Percentiles rank a stretch among this genome's conserved stretches.
Conservation (phyloP, 2,113 vertebrate species). For the Casuarius casuarius region DNA sequence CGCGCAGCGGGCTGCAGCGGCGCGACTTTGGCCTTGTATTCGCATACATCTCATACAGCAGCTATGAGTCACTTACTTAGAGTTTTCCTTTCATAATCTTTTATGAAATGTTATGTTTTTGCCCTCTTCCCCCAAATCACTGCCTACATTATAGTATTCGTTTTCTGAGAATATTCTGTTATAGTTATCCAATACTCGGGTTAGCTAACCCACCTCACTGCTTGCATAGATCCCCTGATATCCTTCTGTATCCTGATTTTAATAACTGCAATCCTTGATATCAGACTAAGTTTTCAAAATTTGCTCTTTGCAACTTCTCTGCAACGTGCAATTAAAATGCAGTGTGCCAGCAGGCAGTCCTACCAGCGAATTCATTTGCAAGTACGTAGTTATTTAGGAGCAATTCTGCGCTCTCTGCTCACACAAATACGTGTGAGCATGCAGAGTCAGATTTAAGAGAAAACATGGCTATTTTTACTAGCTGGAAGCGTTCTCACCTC, state of each 20-base stretch:
- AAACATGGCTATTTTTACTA: neutral
- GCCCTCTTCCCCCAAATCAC: neutral
- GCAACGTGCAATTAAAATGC: neutral
- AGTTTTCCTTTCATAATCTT: neutral
- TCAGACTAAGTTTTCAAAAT: neutral
- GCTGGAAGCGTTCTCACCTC: neutral
- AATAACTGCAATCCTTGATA: too few species aligned
- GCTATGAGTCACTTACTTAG: neutral
- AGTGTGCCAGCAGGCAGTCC: too few species aligned
- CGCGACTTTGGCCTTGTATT: neutral
- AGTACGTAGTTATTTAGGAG: neutral
- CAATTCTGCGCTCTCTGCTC: neutral
- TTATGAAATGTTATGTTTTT: neutral
- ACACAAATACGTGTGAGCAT: neutral
- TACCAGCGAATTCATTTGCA: neutral
- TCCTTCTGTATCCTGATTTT: too few species aligned
- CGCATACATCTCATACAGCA: too few species aligned
- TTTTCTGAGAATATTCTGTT: neutral
- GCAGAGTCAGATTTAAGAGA: neutral
- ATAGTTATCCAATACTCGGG: neutral
- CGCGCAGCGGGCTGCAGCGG: accelerated
- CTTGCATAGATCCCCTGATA: neutral
- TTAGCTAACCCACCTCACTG: neutral
- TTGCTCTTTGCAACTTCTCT: neutral
- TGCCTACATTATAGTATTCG: neutral